Conservation (phyloP, 2,113 vertebrate genomes). For the Alectura lathami region DNA sequence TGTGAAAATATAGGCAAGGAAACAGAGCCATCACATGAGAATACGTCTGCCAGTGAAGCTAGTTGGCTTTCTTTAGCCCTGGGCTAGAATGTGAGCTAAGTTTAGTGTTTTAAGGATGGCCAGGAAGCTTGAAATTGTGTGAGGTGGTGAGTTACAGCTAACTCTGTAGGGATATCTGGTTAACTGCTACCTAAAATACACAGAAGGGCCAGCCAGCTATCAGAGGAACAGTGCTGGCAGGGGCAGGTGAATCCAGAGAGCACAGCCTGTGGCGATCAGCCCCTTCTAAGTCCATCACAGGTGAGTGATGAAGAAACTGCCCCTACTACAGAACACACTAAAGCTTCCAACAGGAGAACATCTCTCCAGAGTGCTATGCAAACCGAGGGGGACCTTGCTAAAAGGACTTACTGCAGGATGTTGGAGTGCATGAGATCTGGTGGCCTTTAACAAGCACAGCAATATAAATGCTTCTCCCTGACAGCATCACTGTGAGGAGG, state of each 20-base stretch:
- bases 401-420: background rate
- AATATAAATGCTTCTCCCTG: background rate
- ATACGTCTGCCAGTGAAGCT: background rate
- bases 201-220: background rate
- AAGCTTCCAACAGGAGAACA: background rate
- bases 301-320: background rate
- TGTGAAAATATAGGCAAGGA: background rate
- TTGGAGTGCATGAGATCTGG: background rate
- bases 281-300: background rate
- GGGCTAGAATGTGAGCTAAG: background rate
- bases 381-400: background rate
- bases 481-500: background rate
- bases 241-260: background rate
- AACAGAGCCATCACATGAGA: background rate
- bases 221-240: background rate
- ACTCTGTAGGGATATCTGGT: background rate
- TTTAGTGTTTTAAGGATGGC: background rate
- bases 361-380: background rate
- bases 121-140: background rate
- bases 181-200: background rate
- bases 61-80: background rate
- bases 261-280: background rate
- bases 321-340: background rate
- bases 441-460: background rate
- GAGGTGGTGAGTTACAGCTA: background rate